Conservation (phyloP, 2,113 vertebrate species). For the Copsychus sechellarum region DNA sequence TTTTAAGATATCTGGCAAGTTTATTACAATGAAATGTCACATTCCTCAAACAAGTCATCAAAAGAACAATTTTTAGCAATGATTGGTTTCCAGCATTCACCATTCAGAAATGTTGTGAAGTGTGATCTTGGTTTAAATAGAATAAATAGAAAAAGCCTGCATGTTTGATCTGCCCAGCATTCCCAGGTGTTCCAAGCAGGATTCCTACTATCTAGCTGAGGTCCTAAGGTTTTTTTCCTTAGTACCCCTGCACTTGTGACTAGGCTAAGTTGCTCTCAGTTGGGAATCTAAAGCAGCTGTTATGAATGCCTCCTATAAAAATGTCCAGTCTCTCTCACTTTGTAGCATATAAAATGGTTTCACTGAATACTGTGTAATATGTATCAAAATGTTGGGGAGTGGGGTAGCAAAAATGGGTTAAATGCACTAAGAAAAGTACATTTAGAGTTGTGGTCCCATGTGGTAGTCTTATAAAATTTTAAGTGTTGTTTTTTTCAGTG, state of each 20-base stretch:
- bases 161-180: not conserved
- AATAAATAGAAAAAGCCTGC: not conserved
- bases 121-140: not conserved
- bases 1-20: constrained; percentile 21
- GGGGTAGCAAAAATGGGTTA: not conserved
- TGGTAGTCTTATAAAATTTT: constrained; percentile 13
- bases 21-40: constrained; percentile 14
- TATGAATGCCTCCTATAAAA: not conserved
- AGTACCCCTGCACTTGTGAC: not conserved
- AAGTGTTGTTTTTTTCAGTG: constrained; percentile 56
- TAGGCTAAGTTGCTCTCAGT: not conserved
- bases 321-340: not conserved
- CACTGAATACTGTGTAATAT: not conserved
- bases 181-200: not conserved
- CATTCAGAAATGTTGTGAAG: not conserved
- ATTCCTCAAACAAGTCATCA: not conserved
- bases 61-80: constrained; percentile 20
- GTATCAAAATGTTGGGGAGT: not conserved
- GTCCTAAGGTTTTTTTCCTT: not conserved
- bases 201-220: not conserved
- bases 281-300: not conserved
- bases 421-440: not conserved
- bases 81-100: not conserved
- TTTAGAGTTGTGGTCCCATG: constrained; percentile 1
- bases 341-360: not conserved